These are phyloP conservation scores for Drosophila leonis DNA, from an alignment of 2,888 invertebrate genomes.

Conservation along the genomic window DNA sequence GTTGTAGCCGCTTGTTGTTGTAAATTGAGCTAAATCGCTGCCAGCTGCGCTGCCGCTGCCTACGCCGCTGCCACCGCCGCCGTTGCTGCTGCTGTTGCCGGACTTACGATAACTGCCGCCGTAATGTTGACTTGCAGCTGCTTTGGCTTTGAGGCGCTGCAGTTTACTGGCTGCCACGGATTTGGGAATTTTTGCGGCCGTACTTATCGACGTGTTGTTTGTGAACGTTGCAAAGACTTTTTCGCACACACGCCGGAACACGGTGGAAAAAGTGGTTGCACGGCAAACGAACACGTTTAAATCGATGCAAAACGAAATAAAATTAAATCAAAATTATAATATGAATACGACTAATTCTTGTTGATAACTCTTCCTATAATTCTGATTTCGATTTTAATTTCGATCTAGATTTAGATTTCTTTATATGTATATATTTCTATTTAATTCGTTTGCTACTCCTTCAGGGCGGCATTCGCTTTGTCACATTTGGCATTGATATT, in stretches of 20 bases:
- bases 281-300: slow-evolving; percentile 70
- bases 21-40: slow-evolving; percentile 58
- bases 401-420: too few species aligned
- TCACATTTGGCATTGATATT: slow-evolving; percentile 68
- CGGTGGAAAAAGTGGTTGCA: slow-evolving; percentile 77
- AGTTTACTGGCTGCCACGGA: slow-evolving; percentile 82
- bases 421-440: too few species aligned
- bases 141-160: slow-evolving; percentile 84
- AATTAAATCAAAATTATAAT: slow-evolving; percentile 19
- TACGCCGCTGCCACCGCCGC: slow-evolving; percentile 11
- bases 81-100: slow-evolving; percentile 28
- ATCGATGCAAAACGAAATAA: slow-evolving; percentile 53
- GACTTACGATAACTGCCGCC: slow-evolving; percentile 73
- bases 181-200: slow-evolving; percentile 83
- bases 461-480: slow-evolving; percentile 58
- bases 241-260: slow-evolving; percentile 48
- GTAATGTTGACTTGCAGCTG: slow-evolving; percentile 81
- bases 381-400: background rate
- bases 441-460: slow-evolving; percentile 44
- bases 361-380: slow-evolving; percentile 27
- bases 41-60: slow-evolving; percentile 32
- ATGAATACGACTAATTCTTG: background rate
- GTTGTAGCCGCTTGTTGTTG: slow-evolving; percentile 60
- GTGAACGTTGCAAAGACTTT: slow-evolving; percentile 71
- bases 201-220: slow-evolving; percentile 62